Evolutionary conservation across 2,797 vertebrate genomes (phyloP), one percentile per base, ranked within the genome.

Genomic region (Cuniculus paca): DNA sequence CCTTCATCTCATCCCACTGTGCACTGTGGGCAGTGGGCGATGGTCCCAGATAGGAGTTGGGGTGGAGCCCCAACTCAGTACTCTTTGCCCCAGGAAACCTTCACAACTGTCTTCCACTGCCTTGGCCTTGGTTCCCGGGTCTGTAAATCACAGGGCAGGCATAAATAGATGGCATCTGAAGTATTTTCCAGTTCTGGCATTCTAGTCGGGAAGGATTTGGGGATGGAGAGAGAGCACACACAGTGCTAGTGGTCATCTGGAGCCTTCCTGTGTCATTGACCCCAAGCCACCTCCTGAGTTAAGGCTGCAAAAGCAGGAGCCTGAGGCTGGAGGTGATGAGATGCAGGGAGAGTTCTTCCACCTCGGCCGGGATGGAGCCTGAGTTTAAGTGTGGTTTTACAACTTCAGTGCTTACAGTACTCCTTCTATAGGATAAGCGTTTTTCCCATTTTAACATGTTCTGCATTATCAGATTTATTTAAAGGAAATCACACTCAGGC

Each of bases 301-400:
- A 20, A 31, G 52, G 26, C 7, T 1, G 24, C 5, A 6, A 42
- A 34, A 39, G 8, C 17, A 50, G 28, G 20, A 60, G 68, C n/a
- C 85, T 2, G 58, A 90, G 63, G 19, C 65, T 11, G 6, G 0
- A 13, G 10, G 8, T 17, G 9, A 0, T 1, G 0, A 45, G 5
- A 1, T 0, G 4, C 28, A 7, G 1, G 0, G 0, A 3, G 0
- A 20, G 17, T 17, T 61, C 54, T 58, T n/a, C 34, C 14, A 14
- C 13, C 8, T 2, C 16, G 56, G 24, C 17, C n/a, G 54, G 19
- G 13, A 52, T 0, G 11, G 36, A 54, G 9, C 0, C 78, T 7
- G 28, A 4, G 9, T 70, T 19, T 34, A 24, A 45, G 58, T 1
- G 1, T 0, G 17, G 4, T 1, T 56, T 8, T 8, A 12, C 2